These are phyloP conservation scores for Bembecia ichneumoniformis DNA, from an alignment of 2,888 invertebrate genomes.

Conservation along the genomic window DNA sequence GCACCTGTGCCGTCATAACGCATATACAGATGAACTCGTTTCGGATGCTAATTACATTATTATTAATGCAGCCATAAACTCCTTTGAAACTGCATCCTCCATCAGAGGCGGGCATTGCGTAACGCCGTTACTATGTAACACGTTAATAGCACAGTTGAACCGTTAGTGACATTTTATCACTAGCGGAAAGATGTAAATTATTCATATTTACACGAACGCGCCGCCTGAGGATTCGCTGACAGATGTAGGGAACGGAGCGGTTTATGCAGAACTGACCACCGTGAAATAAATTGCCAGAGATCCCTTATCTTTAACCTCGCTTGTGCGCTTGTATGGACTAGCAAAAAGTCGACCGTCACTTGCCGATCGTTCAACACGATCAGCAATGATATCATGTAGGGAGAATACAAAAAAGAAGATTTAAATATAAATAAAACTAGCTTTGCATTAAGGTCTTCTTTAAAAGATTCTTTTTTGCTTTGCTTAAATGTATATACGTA, in stretches of 20 bases:
- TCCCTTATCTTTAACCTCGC: too few species aligned
- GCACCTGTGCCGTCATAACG: not conserved
- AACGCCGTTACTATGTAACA: slow-evolving; percentile 18
- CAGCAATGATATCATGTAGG: too few species aligned
- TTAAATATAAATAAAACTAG: too few species aligned
- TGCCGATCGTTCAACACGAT: too few species aligned
- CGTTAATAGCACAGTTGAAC: slow-evolving; percentile 20
- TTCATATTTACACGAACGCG: slow-evolving; percentile 16
- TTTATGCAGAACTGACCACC: not conserved
- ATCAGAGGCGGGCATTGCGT: too few species aligned
- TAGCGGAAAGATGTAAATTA: slow-evolving; percentile 24
- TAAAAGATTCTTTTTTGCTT: too few species aligned
- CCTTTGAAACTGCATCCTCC: not conserved
- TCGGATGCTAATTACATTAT: not conserved
- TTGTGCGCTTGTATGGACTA: too few species aligned
- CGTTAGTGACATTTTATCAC: slow-evolving; percentile 14
- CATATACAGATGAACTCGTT: not conserved
- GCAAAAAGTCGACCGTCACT: too few species aligned
- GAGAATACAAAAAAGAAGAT: too few species aligned
- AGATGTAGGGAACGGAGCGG: slow-evolving; percentile 6
- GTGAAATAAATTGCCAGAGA: too few species aligned
- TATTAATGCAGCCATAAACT: not conserved
- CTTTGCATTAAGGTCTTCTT: too few species aligned
- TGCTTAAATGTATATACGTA: too few species aligned
- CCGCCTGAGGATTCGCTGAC: slow-evolving; percentile 15